Conservation (phyloP, 2,113 vertebrate genomes). For the Callipepla squamata region DNA sequence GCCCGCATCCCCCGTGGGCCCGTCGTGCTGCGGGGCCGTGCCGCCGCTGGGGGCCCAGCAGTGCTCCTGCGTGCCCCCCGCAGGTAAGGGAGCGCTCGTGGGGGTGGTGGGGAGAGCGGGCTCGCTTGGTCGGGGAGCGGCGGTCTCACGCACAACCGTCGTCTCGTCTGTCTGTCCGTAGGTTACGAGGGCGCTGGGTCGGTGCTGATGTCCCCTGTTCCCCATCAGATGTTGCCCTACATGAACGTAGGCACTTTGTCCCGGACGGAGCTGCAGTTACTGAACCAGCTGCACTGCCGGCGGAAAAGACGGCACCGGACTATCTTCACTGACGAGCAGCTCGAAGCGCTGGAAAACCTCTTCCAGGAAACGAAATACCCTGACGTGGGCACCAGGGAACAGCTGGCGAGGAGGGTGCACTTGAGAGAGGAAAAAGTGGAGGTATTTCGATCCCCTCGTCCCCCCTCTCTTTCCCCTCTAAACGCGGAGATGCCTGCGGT, state of each 20-base stretch:
- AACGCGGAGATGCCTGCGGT: not conserved
- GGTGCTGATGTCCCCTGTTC: constrained; percentile 92
- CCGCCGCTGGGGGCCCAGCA: constrained; percentile 89
- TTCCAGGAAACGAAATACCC: constrained; percentile 99
- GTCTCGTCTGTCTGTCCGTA: constrained; percentile 65
- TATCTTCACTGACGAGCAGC: constrained; percentile 98
- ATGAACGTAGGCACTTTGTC: constrained; percentile 96
- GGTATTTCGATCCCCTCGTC: constrained; percentile 72
- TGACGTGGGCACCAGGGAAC: constrained; percentile 95
- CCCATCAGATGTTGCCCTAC: constrained; percentile 96
- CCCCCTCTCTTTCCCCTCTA: not conserved
- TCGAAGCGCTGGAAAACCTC: constrained; percentile 95
- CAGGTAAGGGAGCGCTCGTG: constrained; percentile 79
- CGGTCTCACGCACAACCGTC: not conserved
- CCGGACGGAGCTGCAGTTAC: constrained; percentile 92
- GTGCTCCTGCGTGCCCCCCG: constrained; percentile 88
- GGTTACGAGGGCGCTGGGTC: constrained; percentile 92
- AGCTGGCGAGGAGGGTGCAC: constrained; percentile 95
- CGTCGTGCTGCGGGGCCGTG: constrained; percentile 90
- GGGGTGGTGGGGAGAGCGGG: not conserved
- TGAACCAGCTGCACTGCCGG: constrained; percentile 96
- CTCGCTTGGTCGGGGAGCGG: not conserved
- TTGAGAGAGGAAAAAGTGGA: constrained; percentile 98
- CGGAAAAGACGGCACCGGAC: constrained; percentile 94
- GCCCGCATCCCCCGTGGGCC: constrained; percentile 86